Evolutionary conservation across 2,797 vertebrate genomes (phyloP), one percentile per base, ranked within the genome.

Genomic region (Mus caroli): DNA sequence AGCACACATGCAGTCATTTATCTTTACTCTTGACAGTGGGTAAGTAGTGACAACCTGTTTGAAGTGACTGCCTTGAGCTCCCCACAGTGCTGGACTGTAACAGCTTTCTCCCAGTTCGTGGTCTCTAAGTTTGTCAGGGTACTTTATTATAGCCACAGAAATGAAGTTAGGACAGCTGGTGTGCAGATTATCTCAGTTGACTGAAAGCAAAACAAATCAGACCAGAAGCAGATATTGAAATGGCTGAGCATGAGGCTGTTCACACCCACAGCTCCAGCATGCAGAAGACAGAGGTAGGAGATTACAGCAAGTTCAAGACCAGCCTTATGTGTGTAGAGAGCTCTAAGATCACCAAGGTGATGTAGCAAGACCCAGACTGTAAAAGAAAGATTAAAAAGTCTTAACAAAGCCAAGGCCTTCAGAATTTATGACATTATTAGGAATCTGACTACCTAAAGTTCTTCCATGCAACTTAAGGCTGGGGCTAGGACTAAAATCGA

Each of bases 121-220:
- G 64, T 67, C 71, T 9, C 37, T 24, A 31, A 24, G 71, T 73
- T 73, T 40, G 71, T 40, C 37, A 14, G 20, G 7, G 14, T 52
- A 31, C 52, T 52, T 52, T 78, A 52, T 50, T 50, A 34, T 17
- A 50, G 28, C 15, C 52, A 78, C 28, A 78, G 24, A 50, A 77
- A 17, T 77, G 26, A 77, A 77, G 13, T 28, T 50, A 56, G 50
- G 43, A 82, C 80, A 43, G 19, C n/a, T 76, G 50, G 28, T 17
- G 43, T 54, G 43, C 37, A 83, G 2, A 24, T 88, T 78, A 20
- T 83, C 54, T 54, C 58, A 71, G 24, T 83, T 50, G 60, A 58
- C 7, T 84, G 56, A 77, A 83, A 84, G 62, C 62, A 93, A 96
- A 93, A 67, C n/a, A 52, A 84, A 93, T 31, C 9, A 31, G 46